These are phyloP conservation scores for Fissipunctia ypsillon DNA, from an alignment of 2,888 invertebrate species.

Conservation along the genomic window DNA sequence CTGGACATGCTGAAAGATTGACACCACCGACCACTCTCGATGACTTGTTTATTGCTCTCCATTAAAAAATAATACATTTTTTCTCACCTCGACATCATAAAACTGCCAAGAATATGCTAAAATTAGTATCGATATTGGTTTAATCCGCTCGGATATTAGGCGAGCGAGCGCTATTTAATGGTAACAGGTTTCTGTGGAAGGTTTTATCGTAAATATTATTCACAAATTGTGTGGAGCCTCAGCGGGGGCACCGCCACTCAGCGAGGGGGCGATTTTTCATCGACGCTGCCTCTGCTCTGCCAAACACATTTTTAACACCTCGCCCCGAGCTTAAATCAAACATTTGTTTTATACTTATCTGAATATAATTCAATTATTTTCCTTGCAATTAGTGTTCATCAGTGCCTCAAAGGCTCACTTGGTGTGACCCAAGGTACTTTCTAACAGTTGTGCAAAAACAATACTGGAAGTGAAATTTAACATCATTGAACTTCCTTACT, in stretches of 20 bases:
- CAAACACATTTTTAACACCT: constrained; percentile 90
- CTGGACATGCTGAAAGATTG: constrained; percentile 85
- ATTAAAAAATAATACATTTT: constrained; percentile 75
- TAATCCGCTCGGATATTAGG: constrained; percentile 78
- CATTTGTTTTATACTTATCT: constrained; percentile 84
- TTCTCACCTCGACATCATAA: constrained; percentile 75
- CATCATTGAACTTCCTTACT: constrained; percentile 27
- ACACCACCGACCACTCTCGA: constrained; percentile 77
- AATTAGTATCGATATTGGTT: constrained; percentile 79
- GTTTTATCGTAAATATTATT: constrained; percentile 89
- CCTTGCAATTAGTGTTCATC: constrained; percentile 7
- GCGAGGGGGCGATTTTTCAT: constrained; percentile 90
- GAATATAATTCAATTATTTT: constrained; percentile 69
- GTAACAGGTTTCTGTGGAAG: constrained; percentile 82
- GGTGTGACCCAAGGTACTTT: neutral
- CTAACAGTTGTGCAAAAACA: neutral
- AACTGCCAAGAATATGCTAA: constrained; percentile 75
- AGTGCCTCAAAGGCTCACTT: neutral
- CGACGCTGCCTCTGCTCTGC: constrained; percentile 84
- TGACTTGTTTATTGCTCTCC: constrained; percentile 84
- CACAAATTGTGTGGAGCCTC: constrained; percentile 86
- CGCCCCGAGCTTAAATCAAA: constrained; percentile 85
- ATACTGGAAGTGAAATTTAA: constrained; percentile 6
- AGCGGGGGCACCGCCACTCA: constrained; percentile 85
- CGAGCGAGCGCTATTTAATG: constrained; percentile 79